Base-by-base conservation (phyloP, 2,888 invertebrate species). In the Limnephilus rhombicus region DNA sequence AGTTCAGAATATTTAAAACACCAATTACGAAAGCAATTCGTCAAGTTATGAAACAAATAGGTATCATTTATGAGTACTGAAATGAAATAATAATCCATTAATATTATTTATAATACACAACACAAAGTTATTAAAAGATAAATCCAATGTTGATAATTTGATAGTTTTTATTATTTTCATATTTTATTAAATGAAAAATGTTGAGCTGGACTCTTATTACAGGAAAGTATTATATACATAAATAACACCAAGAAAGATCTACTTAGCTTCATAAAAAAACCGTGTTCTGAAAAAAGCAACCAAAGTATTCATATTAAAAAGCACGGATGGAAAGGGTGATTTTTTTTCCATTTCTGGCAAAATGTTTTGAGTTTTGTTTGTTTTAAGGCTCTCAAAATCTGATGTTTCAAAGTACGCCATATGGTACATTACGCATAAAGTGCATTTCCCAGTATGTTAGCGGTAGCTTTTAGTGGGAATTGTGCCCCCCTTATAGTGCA, bases 391-490 rank as follows among this genome's bases (percentile, higher is more conserved):
- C 80, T 80, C 88, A 3, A 80, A 89, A 80, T 31, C 68, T 80
- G 80, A 89, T 37, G 88, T 89, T 89, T 37, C 37, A 31, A n/a
- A 80, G 80, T 80, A 89, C 80, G 80, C 88, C 88, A 89, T 89
- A 80, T 89, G 88, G 88, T 89, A 89, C 88, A 89, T 89, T 89
- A 89, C 88, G 88, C 88, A 89, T 89, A 89, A 89, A 89, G 88
- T 89, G 88, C 88, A 89, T 89, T 89, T 89, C 68, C 88, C 88
- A 89, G 68, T 89, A 18, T 89, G 88, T 89, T 89, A 89, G 68
- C 80, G 88, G 88, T 89, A 41, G 88, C 88, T 89, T 89, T 89
- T 89, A 89, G 88, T 31, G 91, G 91, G 88, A 87, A 88, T 45
- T 41, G 87, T 87, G 45, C 49, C 80, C 82, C 90, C 90, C 88